phyloP scores from a whole-genome alignment of 2,888 invertebrate species.

The Chrysodeixis includens region DNA sequence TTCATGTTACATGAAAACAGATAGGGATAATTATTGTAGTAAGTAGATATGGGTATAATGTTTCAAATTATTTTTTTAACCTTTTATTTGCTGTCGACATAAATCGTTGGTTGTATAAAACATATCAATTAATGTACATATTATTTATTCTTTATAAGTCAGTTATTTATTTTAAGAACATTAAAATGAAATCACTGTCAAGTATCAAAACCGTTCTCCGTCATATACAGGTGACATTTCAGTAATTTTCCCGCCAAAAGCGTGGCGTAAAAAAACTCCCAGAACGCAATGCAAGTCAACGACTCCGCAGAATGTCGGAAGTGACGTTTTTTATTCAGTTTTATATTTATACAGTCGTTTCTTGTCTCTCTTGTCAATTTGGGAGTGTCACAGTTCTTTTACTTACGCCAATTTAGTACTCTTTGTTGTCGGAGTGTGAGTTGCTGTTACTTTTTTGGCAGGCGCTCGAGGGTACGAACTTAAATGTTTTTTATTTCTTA shows the following conservation, averaged over 20 bases:
- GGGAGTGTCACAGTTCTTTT: conserved; percentile 64
- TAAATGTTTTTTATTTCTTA: not conserved
- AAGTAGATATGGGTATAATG: too few species aligned
- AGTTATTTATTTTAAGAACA: too few species aligned
- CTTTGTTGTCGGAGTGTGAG: conserved; percentile 40
- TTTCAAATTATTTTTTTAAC: too few species aligned
- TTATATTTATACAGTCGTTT: conserved; percentile 62
- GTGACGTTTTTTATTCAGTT: conserved; percentile 71
- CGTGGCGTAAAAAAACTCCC: conserved; percentile 62
- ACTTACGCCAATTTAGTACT: conserved; percentile 61
- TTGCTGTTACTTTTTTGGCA: conserved; percentile 42
- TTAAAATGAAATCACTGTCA: conserved; percentile 9
- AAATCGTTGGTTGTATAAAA: too few species aligned
- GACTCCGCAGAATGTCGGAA: conserved; percentile 66
- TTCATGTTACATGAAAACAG: too few species aligned
- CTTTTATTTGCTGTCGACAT: too few species aligned
- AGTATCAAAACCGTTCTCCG: conserved; percentile 67
- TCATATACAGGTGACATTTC: conserved; percentile 70
- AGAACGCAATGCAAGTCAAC: conserved; percentile 66
- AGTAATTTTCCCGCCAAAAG: conserved; percentile 69
- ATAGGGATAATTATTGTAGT: not conserved
- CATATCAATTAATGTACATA: too few species aligned
- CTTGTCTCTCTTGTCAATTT: conserved; percentile 73
- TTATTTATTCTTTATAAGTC: too few species aligned
- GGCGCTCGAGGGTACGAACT: conserved; percentile 28